These are phyloP conservation scores for Bugula neritina DNA, from an alignment of 2,888 invertebrate species.

Conservation along the genomic window DNA sequence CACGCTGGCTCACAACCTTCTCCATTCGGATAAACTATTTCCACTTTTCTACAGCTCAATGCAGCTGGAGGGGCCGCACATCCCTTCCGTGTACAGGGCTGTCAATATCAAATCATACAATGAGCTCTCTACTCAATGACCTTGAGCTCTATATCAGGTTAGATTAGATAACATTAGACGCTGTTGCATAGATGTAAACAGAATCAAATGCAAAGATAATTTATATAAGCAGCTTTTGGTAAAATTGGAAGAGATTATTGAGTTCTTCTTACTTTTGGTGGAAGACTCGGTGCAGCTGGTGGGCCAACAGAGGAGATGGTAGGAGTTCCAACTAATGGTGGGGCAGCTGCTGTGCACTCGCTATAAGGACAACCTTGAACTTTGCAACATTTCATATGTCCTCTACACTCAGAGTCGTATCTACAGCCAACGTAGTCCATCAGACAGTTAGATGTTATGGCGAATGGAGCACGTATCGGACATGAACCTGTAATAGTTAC, in stretches of 20 bases:
- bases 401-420: neutral
- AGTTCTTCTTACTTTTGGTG: no score
- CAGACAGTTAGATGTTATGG: no score
- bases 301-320: neutral
- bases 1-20: neutral
- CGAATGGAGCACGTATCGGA: no score
- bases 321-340: neutral
- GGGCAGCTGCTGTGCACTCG: neutral
- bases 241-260: no score
- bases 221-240: no score
- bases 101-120: neutral
- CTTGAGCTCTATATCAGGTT: no score
- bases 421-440: neutral
- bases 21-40: neutral
- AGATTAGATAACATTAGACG: no score
- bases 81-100: neutral
- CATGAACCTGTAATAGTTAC: no score
- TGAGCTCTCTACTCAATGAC: no score
- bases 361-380: neutral
- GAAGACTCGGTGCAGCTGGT: no score
- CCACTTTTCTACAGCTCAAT: neutral
- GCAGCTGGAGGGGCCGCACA: neutral
- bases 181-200: no score
- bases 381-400: neutral
- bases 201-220: no score